phyloP scores from a whole-genome alignment of 2,113 vertebrate genomes.

The Forbesichthys agassizii region DNA sequence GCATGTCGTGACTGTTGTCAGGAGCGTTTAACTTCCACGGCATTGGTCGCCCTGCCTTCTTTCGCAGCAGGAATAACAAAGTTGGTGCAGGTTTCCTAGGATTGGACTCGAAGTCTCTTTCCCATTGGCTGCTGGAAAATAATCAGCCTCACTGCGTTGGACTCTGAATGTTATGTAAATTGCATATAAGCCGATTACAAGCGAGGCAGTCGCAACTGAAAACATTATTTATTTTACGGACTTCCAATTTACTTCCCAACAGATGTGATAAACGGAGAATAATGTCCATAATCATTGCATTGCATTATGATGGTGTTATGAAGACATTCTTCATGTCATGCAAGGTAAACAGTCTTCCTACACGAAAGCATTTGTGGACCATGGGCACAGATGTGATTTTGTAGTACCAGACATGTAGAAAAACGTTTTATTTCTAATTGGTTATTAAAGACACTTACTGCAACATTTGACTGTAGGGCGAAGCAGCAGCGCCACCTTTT shows the following conservation, averaged over 20 bases:
- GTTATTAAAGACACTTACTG: too few relatives aligned
- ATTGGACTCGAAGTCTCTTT: constrained; percentile 57
- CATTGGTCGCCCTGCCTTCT: constrained; percentile 6
- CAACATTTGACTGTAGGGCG: too few relatives aligned
- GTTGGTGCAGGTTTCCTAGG: constrained; percentile 22
- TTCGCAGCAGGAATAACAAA: constrained; percentile 23
- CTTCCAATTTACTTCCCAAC: constrained; percentile 72
- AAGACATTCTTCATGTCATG: constrained; percentile 70
- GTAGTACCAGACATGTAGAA: too few relatives aligned
- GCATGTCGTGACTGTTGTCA: too few relatives aligned
- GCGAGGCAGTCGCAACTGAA: constrained; percentile 67
- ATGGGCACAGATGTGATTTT: background rate
- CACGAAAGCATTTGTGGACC: constrained; percentile 10
- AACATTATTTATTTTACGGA: constrained; percentile 80
- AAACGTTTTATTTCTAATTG: too few relatives aligned
- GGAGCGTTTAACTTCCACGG: background rate
- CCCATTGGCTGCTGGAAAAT: constrained; percentile 71
- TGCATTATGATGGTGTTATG: constrained; percentile 69
- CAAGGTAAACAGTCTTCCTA: constrained; percentile 59
- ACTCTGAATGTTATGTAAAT: constrained; percentile 80
- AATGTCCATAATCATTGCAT: constrained; percentile 67
- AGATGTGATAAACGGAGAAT: constrained; percentile 74
- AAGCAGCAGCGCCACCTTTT: too few relatives aligned
- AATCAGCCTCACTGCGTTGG: constrained; percentile 68
- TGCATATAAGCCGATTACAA: constrained; percentile 78